Percentiles rank a stretch among this genome's conserved stretches.
These are phyloP conservation scores for Nibea coibor DNA, from an alignment of 2,113 vertebrate genomes.

Conservation along the genomic window DNA sequence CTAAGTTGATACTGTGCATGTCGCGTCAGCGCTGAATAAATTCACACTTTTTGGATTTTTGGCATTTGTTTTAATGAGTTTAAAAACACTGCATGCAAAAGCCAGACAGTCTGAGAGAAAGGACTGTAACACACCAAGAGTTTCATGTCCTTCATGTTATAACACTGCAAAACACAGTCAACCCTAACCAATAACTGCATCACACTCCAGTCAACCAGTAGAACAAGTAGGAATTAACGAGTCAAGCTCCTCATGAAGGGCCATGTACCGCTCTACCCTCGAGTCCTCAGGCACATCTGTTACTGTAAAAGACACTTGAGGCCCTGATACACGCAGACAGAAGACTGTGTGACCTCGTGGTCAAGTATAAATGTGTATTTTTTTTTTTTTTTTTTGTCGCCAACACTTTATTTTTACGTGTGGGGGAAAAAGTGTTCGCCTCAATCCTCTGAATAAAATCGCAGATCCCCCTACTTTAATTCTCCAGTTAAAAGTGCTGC, in stretches of 20 bases:
- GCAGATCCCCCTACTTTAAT: conserved; percentile 12
- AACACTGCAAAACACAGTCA: conserved; percentile 55
- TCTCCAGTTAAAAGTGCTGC: conserved; percentile 38
- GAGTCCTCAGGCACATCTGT: conserved; percentile 73
- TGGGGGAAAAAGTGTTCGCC: conserved; percentile 10
- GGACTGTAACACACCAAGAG: conserved; percentile 48
- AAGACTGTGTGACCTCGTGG: conserved; percentile 35
- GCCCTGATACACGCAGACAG: conserved; percentile 49
- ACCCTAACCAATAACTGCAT: conserved; percentile 33
- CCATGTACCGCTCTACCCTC: conserved; percentile 26
- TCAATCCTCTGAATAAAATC: conserved; percentile 16
- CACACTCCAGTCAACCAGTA: conserved; percentile 23
- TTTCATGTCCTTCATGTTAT: conserved; percentile 39
- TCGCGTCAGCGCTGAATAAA: conserved; percentile 2
- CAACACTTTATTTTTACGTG: conserved; percentile 32
- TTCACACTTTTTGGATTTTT: conserved; percentile 50
- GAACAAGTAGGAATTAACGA: conserved; percentile 29
- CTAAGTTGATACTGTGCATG: conserved; percentile 1
- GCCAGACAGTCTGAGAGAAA: conserved; percentile 67
- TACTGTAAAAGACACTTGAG: conserved; percentile 73
- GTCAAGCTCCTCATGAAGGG: conserved; percentile 30
- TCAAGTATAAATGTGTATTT: conserved; percentile 46
- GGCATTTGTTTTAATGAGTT: conserved; percentile 77
- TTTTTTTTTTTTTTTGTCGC: conserved; percentile 25
- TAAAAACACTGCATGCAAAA: conserved; percentile 83